Evolutionary conservation across 2,113 vertebrate genomes (phyloP).

Genomic region (Mellivora capensis): DNA sequence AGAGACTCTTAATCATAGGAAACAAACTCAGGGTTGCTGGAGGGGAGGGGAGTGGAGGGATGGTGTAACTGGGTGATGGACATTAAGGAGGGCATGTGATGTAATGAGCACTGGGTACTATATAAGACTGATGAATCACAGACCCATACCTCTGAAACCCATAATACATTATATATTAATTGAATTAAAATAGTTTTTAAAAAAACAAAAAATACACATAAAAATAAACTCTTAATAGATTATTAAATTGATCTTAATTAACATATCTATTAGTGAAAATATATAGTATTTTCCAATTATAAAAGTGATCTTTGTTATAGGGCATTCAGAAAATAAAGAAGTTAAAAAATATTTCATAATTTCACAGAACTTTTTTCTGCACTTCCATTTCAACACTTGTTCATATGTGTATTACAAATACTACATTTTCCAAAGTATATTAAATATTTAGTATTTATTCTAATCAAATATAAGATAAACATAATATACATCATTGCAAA

Average conservation of each 20-base stretch:
- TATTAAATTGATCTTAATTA: neutral
- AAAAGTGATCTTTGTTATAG: neutral
- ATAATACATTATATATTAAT: too few species aligned
- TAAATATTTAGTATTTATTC: neutral
- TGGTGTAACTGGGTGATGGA: too few species aligned
- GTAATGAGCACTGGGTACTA: too few species aligned
- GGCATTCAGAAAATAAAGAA: neutral
- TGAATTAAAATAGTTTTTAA: too few species aligned
- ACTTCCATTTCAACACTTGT: neutral
- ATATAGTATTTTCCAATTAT: neutral
- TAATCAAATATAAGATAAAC: neutral
- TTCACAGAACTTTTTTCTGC: neutral
- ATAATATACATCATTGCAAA: neutral
- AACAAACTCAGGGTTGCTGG: too few species aligned
- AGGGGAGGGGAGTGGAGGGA: too few species aligned
- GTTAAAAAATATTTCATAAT: neutral
- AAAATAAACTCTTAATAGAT: neutral
- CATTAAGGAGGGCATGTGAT: too few species aligned
- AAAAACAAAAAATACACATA: too few species aligned
- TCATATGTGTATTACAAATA: neutral
- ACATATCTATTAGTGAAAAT: neutral
- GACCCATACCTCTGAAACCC: too few species aligned
- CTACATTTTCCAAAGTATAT: neutral
- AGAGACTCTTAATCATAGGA: too few species aligned
- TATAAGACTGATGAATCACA: too few species aligned